Percentiles rank a stretch among this genome's conserved stretches.
These are phyloP conservation scores for Hoplodrina ambigua DNA, from an alignment of 2,888 invertebrate genomes.

Conservation along the genomic window DNA sequence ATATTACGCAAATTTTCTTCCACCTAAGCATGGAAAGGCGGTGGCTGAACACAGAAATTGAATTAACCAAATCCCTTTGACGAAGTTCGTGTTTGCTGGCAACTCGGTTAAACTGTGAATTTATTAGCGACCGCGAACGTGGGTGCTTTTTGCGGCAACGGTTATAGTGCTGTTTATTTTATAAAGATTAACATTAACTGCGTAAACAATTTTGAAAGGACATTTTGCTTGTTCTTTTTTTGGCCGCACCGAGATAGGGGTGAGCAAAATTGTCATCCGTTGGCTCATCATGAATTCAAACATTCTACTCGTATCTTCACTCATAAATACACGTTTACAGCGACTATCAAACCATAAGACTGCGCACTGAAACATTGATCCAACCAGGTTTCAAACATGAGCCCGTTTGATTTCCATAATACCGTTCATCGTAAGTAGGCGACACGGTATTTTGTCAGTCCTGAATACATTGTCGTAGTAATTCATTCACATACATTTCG, in stretches of 20 bases:
- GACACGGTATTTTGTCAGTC: conserved; percentile 57
- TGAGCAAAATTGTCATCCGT: conserved; percentile 1
- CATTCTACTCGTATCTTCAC: background rate
- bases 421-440: conserved; percentile 42
- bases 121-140: conserved; percentile 76
- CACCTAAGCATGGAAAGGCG: conserved; percentile 76
- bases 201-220: conserved; percentile 34
- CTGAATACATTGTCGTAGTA: conserved; percentile 64
- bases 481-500: conserved; percentile 62
- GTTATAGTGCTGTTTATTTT: conserved; percentile 65
- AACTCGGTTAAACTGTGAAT: conserved; percentile 78
- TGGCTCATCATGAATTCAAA: background rate
- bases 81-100: conserved; percentile 81
- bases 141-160: conserved; percentile 67
- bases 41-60: conserved; percentile 82
- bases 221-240: conserved; percentile 17
- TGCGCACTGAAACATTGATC: conserved; percentile 31
- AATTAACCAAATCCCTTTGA: conserved; percentile 85
- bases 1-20: conserved; percentile 82
- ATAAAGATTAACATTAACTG: conserved; percentile 61
- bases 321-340: background rate
- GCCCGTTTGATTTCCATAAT: conserved; percentile 53
- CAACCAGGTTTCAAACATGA: conserved; percentile 41
- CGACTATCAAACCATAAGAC: conserved; percentile 17
- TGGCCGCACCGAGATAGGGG: background rate